Evolutionary conservation across 1,140 invertebrate species (phyloP), one percentile per base, ranked within the genome.

Genomic region (Aphaenogaster ashmeadi): DNA sequence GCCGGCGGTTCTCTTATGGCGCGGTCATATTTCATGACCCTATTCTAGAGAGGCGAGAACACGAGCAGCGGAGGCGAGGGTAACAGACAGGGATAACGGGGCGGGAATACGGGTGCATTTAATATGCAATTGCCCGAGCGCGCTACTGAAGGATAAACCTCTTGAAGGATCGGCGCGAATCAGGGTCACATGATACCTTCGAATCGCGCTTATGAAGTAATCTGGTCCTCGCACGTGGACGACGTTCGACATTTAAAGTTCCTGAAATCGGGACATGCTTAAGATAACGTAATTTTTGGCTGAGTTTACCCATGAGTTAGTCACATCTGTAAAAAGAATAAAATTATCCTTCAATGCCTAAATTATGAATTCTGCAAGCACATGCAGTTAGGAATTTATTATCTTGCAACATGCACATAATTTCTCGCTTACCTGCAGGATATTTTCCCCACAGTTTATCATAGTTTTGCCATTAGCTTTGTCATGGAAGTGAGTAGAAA

Each of bases 1-100:
- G 72, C 89, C 60, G 89, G 91, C 88, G 91, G 87, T 93, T 91
- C 91, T 91, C 92, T 90, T 90, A 92, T 87, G 86, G 85, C 78
- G 60, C 75, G 87, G 84, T 69, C 77, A 92, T 93, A 93, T 93
- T 93, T 93, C 88, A 92, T 71, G 71, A 89, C 58, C 56, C n/a
- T 89, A 54, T 85, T 74, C 87, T 60, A 58, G 54, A 52, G 50
- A 69, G 83, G 83, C 64, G 83, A 86, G 72, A 78, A 88, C 67
- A 75, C 74, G 74, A 60, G 74, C 47, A 50, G 21, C 33, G 27
- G 62, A 52, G 47, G 21, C 18, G 47, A 72, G 44, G n/a, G 27
- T 41, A 38, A 77, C 66, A 79, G 79, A 72, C 67, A 77, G 36
- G 85, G 33, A 91, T 87, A 91, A 77, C 79, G 71, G 71, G 58